Conservation (phyloP, 2,113 vertebrate genomes). For the Silurus meridionalis region DNA sequence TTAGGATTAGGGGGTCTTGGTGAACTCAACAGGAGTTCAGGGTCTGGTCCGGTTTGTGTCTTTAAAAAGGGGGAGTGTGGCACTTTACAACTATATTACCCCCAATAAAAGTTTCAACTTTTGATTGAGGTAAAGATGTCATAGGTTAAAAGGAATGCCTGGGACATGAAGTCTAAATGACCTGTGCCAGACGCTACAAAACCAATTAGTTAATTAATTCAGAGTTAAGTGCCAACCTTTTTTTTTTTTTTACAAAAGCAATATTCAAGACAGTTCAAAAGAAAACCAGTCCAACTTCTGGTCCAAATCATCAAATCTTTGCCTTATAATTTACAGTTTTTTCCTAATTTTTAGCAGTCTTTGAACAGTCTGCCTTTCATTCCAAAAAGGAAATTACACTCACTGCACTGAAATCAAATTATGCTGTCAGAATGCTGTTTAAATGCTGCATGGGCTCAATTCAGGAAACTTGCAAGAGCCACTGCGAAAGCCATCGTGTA, state of each 20-base stretch:
- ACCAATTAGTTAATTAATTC: not conserved
- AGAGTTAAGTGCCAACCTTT: not conserved
- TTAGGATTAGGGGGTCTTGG: no score
- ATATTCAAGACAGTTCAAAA: not conserved
- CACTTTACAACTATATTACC: no score
- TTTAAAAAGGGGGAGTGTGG: no score
- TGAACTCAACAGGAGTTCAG: no score
- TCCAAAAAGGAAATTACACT: slow-evolving; percentile 36
- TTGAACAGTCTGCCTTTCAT: not conserved
- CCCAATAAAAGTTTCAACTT: no score
- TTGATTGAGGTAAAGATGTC: no score
- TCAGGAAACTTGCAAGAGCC: not conserved
- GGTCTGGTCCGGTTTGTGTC: no score
- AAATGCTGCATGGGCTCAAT: slow-evolving; percentile 29
- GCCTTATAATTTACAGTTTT: not conserved
- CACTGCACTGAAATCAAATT: slow-evolving; percentile 43
- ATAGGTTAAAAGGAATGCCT: no score
- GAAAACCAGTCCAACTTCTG: not conserved
- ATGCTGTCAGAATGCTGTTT: slow-evolving; percentile 35
- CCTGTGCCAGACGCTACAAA: no score
- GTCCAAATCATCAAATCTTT: not conserved
- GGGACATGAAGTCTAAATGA: no score
- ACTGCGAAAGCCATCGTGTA: slow-evolving; percentile 28
- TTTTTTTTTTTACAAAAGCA: not conserved
- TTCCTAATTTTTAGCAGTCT: not conserved